A percentile compares a stretch with the other conserved stretches of the same genome.
These are phyloP conservation scores for Megalops cyprinoides DNA, from an alignment of 2,797 vertebrate genomes.

Conservation along the genomic window DNA sequence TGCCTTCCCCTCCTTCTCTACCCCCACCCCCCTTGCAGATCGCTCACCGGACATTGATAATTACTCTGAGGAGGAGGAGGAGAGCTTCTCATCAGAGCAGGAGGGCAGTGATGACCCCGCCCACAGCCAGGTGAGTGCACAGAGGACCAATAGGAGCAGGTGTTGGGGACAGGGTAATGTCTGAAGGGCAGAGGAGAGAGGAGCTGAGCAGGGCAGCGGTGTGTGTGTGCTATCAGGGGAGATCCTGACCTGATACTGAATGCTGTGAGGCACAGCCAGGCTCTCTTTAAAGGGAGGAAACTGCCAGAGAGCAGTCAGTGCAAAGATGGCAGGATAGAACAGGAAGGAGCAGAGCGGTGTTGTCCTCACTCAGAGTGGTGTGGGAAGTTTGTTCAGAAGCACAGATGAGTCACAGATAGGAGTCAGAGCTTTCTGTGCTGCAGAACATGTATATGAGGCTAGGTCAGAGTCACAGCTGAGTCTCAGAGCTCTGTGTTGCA, in stretches of 20 bases:
- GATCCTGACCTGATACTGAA: constrained; percentile 41
- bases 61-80: constrained; percentile 95
- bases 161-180: neutral
- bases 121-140: constrained; percentile 80
- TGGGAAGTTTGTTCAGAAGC: too few species aligned
- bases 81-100: constrained; percentile 96
- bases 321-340: too few species aligned
- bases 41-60: constrained; percentile 97
- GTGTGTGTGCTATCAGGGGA: constrained; percentile 43
- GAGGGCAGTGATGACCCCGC: constrained; percentile 94
- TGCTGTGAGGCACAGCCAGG: constrained; percentile 30
- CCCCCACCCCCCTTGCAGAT: constrained; percentile 68
- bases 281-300: too few species aligned
- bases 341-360: too few species aligned
- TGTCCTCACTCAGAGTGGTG: too few species aligned
- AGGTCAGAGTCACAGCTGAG: too few species aligned
- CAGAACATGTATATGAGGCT: too few species aligned
- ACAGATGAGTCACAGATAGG: too few species aligned
- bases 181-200: constrained; percentile 31
- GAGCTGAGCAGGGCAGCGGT: constrained; percentile 38
- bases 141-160: neutral
- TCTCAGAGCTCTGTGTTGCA: too few species aligned
- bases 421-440: too few species aligned
- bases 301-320: too few species aligned
- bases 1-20: neutral